Evolutionary conservation across 1,140 invertebrate genomes (phyloP), one percentile per base, ranked within the genome.

Genomic region (Drosophila mauritiana): DNA sequence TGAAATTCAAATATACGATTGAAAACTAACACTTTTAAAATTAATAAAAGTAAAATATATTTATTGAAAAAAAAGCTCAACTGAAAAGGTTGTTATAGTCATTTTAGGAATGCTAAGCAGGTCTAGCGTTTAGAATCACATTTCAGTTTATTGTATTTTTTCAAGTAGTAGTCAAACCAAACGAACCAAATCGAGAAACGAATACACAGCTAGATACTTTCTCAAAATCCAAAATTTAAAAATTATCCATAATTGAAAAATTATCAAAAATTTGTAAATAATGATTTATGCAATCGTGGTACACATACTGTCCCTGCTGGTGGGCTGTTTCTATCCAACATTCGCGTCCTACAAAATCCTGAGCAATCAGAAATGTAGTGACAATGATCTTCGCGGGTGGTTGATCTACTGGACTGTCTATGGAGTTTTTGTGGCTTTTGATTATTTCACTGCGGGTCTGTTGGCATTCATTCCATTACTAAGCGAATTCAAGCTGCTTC

Each of bases 331-430:
- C 0, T 90, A 91, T 49, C 88, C 88, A 20, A 80, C 89, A 1
- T 88, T 64, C 15, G 73, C 68, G 1, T 99, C 98, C 40, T 99
- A 98, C 93, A 74, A 63, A 13, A 48, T 42, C 4, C 31, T 85
- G 1, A 67, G 51, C 15, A 46, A 22, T 1, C 53, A 51, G 8
- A 98, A 98, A 96, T 91, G 97, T 96, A 81, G 98, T 97, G 94
- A 97, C 98, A 93, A 96, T 92, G 98, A 99, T 97, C 98, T 99
- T 93, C 97, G 98, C 4, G 15, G 36, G 12, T 91, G 88, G 88
- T 37, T 91, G 34, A 76, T 75, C 20, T 91, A 89, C 46, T 91
- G 89, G 89, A 80, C 85, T 27, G 84, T 82, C 3, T 91, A 85
- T 13, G 83, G 78, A 0, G 37, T 73, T 5, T 89, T 59, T 22